A percentile compares a stretch with the other conserved stretches of the same genome.
phyloP scores from a whole-genome alignment of 2,797 vertebrate species.

The Leptodactylus fallax region DNA sequence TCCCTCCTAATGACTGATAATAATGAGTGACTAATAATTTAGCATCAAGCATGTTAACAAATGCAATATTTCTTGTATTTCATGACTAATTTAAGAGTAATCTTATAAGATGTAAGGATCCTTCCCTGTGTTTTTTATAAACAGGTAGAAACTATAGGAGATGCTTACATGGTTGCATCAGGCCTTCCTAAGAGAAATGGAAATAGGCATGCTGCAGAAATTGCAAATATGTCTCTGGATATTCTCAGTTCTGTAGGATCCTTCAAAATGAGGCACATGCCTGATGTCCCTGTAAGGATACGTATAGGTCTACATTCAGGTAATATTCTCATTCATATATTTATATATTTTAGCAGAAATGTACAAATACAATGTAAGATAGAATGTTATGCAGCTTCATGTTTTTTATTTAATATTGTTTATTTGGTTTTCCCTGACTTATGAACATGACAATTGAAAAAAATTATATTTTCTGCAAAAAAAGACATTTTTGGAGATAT shows the following conservation, averaged over 20 bases:
- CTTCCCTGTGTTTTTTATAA: not conserved
- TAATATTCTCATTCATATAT: constrained; percentile 57
- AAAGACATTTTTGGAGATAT: too few species aligned
- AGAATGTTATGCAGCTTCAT: too few species aligned
- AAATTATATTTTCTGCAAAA: too few species aligned
- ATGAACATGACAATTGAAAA: too few species aligned
- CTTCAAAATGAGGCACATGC: constrained; percentile 88
- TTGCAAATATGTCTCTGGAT: constrained; percentile 88
- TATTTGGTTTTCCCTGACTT: too few species aligned
- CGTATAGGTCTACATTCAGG: constrained; percentile 87
- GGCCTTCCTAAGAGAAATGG: constrained; percentile 85
- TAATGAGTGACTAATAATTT: too few species aligned
- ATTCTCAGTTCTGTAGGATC: constrained; percentile 86
- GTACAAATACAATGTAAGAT: too few species aligned
- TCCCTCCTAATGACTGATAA: too few species aligned
- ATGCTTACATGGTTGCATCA: constrained; percentile 87
- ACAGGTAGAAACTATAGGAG: constrained; percentile 87
- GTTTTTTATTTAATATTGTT: too few species aligned
- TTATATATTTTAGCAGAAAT: too few species aligned
- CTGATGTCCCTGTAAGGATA: constrained; percentile 84
- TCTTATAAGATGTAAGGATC: not conserved
- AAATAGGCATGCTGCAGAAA: constrained; percentile 85
- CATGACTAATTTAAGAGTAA: not conserved
- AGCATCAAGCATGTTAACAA: too few species aligned
- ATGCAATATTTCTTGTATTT: too few species aligned